Evolutionary conservation across 2,797 vertebrate species (phyloP).

Genomic region (Eutrigla gurnardus): DNA sequence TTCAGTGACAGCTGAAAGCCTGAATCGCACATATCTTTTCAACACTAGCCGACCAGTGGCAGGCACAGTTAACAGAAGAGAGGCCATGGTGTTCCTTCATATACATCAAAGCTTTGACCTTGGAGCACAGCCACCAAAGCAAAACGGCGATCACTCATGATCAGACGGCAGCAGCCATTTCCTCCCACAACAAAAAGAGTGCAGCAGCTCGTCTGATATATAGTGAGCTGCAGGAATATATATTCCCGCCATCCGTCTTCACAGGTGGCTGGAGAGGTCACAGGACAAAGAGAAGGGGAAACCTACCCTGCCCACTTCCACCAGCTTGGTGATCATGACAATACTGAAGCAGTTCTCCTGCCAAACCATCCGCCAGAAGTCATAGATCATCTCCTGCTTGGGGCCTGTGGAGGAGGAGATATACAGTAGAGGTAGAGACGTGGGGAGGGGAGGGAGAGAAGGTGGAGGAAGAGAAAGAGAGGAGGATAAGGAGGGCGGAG

Average conservation of each 20-base stretch:
- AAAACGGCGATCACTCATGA: constrained; percentile 63
- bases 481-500: constrained; percentile 43
- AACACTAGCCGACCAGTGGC: neutral
- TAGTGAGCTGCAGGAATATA: constrained; percentile 51
- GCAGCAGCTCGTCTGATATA: constrained; percentile 49
- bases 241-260: constrained; percentile 57
- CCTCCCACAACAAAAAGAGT: constrained; percentile 35
- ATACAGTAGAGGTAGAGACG: constrained; percentile 26
- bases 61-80: constrained; percentile 1
- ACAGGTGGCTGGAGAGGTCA: constrained; percentile 49
- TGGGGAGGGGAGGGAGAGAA: neutral
- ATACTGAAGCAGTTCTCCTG: constrained; percentile 98
- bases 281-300: constrained; percentile 48
- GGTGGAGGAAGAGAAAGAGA: constrained; percentile 26
- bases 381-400: constrained; percentile 97
- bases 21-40: no score
- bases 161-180: constrained; percentile 50
- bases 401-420: constrained; percentile 85
- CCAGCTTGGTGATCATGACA: constrained; percentile 98
- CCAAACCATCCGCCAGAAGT: constrained; percentile 99
- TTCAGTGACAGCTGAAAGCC: no score
- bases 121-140: constrained; percentile 55
- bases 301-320: constrained; percentile 97
- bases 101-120: constrained; percentile 70
- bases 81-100: constrained; percentile 29